Evolutionary conservation across 2,888 invertebrate genomes (phyloP), one percentile per base, ranked within the genome.

Genomic region (Calliopum simillimum): DNA sequence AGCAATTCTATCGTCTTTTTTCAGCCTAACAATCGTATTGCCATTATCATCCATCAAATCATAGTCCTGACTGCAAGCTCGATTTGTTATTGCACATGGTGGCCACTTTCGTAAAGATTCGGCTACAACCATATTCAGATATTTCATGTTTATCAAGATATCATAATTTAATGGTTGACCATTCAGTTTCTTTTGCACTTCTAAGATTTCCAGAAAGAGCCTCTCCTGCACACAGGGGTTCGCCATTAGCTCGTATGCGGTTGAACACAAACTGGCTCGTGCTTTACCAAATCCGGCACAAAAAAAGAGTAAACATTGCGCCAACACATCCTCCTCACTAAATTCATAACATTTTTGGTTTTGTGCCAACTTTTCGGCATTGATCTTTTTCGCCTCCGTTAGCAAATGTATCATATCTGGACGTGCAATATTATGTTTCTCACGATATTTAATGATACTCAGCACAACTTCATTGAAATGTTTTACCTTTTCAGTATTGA

Each of bases 71-170:
- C 79, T 78, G 73, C 89, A 89, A 0, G 82, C 49, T 41, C 89
- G 84, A 71, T 89, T 88, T 6, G 85, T 75, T 0, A 78, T 76
- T 0, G 82, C 47, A 0, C 76, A 85, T 1, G 87, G 84, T 0
- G 89, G 86, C 88, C 88, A 76, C 53, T 78, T 76, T 25, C 88
- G 79, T 8, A 88, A 79, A 0, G 83, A 62, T 76, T 88, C 88
- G 80, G 88, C 88, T 0, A 90, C 79, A 1, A 90, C 88, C 88
- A 89, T 89, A 72, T 90, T 90, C 83, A 90, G 76, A 72, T 90
- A 90, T 16, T 85, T 84, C 88, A 90, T 87, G 82, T 84, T 73
- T 46, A 88, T 85, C 8, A 90, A 80, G 2, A 84, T 82, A 23
- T 87, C 88, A 75, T 89, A 90, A 55, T 87, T 86, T 1, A 89